Evolutionary conservation across 1,140 invertebrate species (phyloP), one percentile per base, ranked within the genome.

Genomic region (Zophobas morio): DNA sequence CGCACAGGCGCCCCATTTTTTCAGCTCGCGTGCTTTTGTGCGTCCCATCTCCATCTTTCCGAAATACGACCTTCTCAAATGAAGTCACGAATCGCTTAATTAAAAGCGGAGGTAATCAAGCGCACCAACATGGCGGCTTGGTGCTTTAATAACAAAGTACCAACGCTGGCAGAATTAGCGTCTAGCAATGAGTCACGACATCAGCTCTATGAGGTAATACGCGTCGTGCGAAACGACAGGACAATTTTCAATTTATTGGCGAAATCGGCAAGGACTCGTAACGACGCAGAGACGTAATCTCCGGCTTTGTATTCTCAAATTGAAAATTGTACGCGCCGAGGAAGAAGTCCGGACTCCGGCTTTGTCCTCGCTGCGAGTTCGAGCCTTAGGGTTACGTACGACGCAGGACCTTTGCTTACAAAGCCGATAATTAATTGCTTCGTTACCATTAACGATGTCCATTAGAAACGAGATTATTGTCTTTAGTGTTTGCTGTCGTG

Each of bases 71-170:
- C 8, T 37, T 70, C 42, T 37, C 63, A 40, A 70, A 70, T 37
- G 3, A 73, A 73, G 71, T 73, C 71, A 73, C 71, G 71, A 53
- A 73, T 56, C 56, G 40, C 71, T 73, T 73, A 54, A 66, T 66
- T 66, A 66, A 66, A 66, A 66, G 60, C 60, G 60, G 60, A 66
- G 60, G 60, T 66, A 66, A 66, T 66, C 60, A 66, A 66, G 39
- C 60, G 39, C 37, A 66, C 60, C 60, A 66, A 66, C 8, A 66
- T 66, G 60, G 60, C 60, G 60, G 60, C 60, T 60, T 36, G 39
- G 39, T 66, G 60, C 39, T 66, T 39, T 66, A 66, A 66, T 66
- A 66, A 66, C 60, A 66, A 66, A 66, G 60, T 42, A 66, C n/a
- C 60, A 20, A n/a, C 49, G 60, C 33, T 32, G 60, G 60, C 39